A percentile compares a stretch with the other conserved stretches of the same genome.
Evolutionary conservation across 2,797 vertebrate genomes (phyloP).

Genomic region (Phyllotis vaccarum): DNA sequence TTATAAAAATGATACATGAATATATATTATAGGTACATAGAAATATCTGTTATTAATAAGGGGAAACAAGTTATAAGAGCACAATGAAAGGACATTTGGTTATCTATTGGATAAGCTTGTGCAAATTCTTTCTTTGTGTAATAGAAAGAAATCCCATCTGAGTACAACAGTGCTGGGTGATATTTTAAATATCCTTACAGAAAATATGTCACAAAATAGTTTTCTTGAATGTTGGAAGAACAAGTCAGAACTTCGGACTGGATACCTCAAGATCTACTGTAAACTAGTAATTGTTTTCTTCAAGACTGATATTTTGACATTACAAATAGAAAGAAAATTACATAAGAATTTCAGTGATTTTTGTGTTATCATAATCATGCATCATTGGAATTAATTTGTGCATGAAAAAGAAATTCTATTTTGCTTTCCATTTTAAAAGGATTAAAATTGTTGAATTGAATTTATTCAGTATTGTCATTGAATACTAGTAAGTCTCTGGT

Average conservation of each 20-base stretch:
- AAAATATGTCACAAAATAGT: neutral
- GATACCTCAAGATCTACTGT: neutral
- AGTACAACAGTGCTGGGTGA: neutral
- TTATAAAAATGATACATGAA: slow-evolving; percentile 31
- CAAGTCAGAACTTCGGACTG: neutral
- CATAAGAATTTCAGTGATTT: neutral
- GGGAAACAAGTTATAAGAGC: neutral
- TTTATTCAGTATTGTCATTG: neutral
- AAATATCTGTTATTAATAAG: neutral
- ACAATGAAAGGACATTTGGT: neutral
- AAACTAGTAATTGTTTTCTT: neutral
- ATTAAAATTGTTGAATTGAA: neutral
- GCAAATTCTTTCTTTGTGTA: neutral
- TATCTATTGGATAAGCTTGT: neutral
- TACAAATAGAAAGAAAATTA: neutral
- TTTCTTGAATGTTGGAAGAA: neutral
- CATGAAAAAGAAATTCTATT: neutral
- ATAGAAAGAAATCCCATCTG: neutral
- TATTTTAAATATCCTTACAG: neutral
- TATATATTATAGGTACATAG: neutral
- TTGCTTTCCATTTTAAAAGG: neutral
- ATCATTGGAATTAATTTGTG: neutral
- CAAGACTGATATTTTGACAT: neutral
- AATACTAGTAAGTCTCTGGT: neutral
- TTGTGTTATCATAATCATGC: neutral